Evolutionary conservation across 1,140 invertebrate species (phyloP), one percentile per base, ranked within the genome.

Genomic region (Musca domestica): DNA sequence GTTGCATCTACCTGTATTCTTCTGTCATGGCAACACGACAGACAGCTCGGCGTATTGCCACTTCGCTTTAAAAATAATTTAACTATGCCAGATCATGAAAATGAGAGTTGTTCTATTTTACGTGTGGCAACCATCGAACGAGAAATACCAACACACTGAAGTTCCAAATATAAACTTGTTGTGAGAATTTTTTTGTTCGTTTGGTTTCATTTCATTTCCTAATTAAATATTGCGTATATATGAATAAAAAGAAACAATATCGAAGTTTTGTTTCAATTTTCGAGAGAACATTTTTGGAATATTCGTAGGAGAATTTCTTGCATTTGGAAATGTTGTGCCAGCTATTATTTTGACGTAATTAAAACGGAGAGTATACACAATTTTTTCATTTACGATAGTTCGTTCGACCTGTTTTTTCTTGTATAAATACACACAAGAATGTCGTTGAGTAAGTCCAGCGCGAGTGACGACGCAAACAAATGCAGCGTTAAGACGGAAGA

Each of bases 381-480:
- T 61, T 61, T 58, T 61, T 61, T 61, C 56, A 61, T 61, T 61
- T 61, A 61, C 56, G 56, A 61, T 61, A 61, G 27, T 61, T 58
- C 25, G 54, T 30, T 30, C 56, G 30, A 30, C 34, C 34, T 61
- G 17, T 61, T 61, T 61, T 30, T 61, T 61, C 56, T 61, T 61
- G 56, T 61, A 61, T 61, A 61, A 61, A 61, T 61, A 61, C 56
- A 61, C 56, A 61, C 56, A 61, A 61, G 56, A 61, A 61, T 61
- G 56, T 61, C 56, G 56, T 61, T 61, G 56, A 61, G 56, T 61
- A 61, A 61, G 56, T 61, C 56, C 56, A 61, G 56, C 56, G 56
- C 56, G 56, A 61, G 56, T 61, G 56, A 61, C 56, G 56, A 61
- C 56, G 56, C 56, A 30, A 61, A 30, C 56, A 61, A 61, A 61